A percentile compares a stretch with the other conserved stretches of the same genome.
Conservation (phyloP, 1,140 invertebrate species). For the Chrysoperla carnea region DNA sequence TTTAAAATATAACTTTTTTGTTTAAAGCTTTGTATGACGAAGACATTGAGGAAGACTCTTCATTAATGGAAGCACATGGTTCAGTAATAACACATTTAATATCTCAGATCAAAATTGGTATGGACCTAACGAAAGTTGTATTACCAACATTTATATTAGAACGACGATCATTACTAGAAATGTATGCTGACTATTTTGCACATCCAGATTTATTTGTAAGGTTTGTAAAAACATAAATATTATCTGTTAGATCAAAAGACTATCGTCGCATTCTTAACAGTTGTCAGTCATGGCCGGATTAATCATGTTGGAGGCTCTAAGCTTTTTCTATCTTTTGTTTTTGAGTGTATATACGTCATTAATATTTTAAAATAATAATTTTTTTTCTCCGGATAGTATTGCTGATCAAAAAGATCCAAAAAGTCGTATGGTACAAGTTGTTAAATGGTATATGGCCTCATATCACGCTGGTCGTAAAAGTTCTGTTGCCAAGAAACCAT, state of each 20-base stretch:
- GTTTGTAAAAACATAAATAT: conserved; percentile 33
- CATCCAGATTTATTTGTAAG: conserved; percentile 91
- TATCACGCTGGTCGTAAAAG: conserved; percentile 93
- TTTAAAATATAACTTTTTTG: conserved; percentile 7
- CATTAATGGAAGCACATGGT: conserved; percentile 82
- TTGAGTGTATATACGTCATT: too few relatives aligned
- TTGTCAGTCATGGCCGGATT: too few relatives aligned
- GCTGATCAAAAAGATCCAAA: conserved; percentile 61
- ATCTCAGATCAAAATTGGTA: conserved; percentile 93
- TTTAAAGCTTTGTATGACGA: conserved; percentile 70
- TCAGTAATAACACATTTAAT: conserved; percentile 87
- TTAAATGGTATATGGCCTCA: conserved; percentile 90
- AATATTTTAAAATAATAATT: too few relatives aligned
- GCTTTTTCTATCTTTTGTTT: too few relatives aligned
- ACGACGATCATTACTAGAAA: conserved; percentile 84
- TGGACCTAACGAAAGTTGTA: conserved; percentile 96
- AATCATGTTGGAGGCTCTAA: too few relatives aligned
- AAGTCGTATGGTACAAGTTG: conserved; percentile 84
- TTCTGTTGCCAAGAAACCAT: conserved; percentile 90
- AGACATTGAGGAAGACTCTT: conserved; percentile 64
- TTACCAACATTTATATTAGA: conserved; percentile 95
- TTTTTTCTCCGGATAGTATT: conserved; percentile 41
- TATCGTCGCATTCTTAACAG: neutral
- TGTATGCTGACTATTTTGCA: conserved; percentile 97
- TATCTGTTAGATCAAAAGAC: neutral